Conservation (phyloP, 1,140 invertebrate species). For the Antheraea mylitta region DNA sequence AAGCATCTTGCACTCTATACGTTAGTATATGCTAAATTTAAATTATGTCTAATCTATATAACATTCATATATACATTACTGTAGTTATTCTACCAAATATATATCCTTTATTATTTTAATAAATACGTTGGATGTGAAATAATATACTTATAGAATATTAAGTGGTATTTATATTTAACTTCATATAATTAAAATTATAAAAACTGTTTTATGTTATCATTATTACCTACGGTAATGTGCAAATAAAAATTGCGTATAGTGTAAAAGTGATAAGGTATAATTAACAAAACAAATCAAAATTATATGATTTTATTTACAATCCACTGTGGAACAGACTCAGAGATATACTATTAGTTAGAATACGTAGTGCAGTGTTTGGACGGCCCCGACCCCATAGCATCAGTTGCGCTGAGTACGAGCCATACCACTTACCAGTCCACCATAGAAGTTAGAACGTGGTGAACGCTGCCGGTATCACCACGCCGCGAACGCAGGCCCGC, state of each 20-base stretch:
- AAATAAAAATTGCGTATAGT: not conserved
- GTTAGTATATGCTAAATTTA: too few relatives aligned
- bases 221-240: not conserved
- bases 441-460: slow-evolving; percentile 43
- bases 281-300: not conserved
- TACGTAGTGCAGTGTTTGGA: slow-evolving; percentile 45
- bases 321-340: slow-evolving; percentile 2
- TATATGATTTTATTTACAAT: not conserved
- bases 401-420: slow-evolving; percentile 32
- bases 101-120: too few relatives aligned
- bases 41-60: too few relatives aligned
- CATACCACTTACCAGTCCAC: slow-evolving; percentile 39
- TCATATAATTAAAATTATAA: too few relatives aligned
- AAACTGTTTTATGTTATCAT: too few relatives aligned
- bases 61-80: too few relatives aligned
- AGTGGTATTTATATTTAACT: too few relatives aligned
- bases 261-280: not conserved
- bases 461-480: slow-evolving; percentile 34
- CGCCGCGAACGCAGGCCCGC: slow-evolving; percentile 12
- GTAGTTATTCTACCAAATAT: too few relatives aligned
- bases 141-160: too few relatives aligned
- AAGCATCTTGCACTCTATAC: too few relatives aligned
- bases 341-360: slow-evolving; percentile 29
- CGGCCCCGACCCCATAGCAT: slow-evolving; percentile 60
- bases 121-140: too few relatives aligned